Evolutionary conservation across 2,888 invertebrate species (phyloP).

Genomic region (Osedax frankpressi): DNA sequence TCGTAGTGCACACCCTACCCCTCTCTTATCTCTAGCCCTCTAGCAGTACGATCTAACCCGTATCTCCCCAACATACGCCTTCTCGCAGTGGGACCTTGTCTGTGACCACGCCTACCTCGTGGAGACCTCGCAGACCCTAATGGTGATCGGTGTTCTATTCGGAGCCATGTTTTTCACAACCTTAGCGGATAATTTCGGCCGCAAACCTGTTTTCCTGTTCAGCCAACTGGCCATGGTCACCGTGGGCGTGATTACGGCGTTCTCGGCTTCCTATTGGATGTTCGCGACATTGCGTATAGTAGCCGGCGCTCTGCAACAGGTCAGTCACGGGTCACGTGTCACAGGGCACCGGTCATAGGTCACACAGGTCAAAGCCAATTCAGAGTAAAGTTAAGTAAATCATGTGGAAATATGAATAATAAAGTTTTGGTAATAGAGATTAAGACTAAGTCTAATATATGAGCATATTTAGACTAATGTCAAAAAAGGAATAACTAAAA

Average conservation of each 20-base stretch:
- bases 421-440: too few relatives aligned
- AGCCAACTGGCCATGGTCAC: conserved; percentile 28
- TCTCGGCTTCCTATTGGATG: conserved; percentile 28
- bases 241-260: conserved; percentile 26
- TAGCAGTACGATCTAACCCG: too few relatives aligned
- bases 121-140: conserved; percentile 29
- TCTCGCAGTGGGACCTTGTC: conserved; percentile 31
- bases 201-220: conserved; percentile 30
- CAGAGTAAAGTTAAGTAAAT: too few relatives aligned
- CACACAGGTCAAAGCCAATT: too few relatives aligned
- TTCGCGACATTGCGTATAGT: conserved; percentile 29
- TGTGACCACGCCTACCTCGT: conserved; percentile 27
- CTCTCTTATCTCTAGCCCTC: too few relatives aligned
- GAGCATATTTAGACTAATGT: too few relatives aligned
- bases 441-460: too few relatives aligned
- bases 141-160: conserved; percentile 29
- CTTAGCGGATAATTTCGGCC: conserved; percentile 28
- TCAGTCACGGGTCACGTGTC: conserved; percentile 14
- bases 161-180: conserved; percentile 30
- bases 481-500: too few relatives aligned
- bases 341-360: too few relatives aligned
- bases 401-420: too few relatives aligned
- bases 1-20: too few relatives aligned
- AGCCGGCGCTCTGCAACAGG: conserved; percentile 30
- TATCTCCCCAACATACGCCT: neutral